Percentiles rank a stretch among this genome's conserved stretches.
These are phyloP conservation scores for Heliconius erato DNA, from an alignment of 2,888 invertebrate genomes.

Conservation along the genomic window DNA sequence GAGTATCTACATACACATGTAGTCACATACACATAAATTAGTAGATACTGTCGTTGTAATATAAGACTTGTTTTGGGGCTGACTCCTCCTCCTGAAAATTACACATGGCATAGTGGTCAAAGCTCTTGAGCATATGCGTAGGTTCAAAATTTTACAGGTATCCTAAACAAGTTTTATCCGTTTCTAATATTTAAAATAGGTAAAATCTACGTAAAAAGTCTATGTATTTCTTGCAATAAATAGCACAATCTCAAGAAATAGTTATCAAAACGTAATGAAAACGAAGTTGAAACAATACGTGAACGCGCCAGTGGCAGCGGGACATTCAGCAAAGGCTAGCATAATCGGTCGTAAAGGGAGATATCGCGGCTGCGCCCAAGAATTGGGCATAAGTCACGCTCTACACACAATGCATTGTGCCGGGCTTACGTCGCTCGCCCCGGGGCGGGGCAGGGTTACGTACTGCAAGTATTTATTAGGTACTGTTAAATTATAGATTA, in stretches of 20 bases:
- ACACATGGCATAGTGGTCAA: too few species aligned
- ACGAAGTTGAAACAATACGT: constrained; percentile 30
- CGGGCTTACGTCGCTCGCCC: constrained; percentile 62
- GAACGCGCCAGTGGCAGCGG: constrained; percentile 37
- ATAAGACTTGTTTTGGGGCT: too few species aligned
- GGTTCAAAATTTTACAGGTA: too few species aligned
- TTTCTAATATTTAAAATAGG: background rate
- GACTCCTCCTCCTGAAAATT: too few species aligned
- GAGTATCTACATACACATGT: too few species aligned
- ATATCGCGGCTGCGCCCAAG: constrained; percentile 23
- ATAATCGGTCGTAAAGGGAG: constrained; percentile 40
- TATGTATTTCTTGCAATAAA: background rate
- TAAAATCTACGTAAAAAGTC: background rate
- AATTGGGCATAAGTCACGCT: constrained; percentile 71
- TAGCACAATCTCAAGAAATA: constrained; percentile 22
- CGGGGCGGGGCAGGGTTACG: constrained; percentile 1
- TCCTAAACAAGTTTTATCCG: background rate
- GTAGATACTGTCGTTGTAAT: too few species aligned
- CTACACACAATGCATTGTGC: constrained; percentile 72
- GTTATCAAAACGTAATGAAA: constrained; percentile 23
- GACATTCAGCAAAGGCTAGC: constrained; percentile 27
- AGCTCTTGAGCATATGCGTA: too few species aligned
- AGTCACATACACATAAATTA: too few species aligned
- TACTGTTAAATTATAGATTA: background rate
- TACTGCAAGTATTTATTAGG: background rate